phyloP scores from a whole-genome alignment of 2,888 invertebrate species.

The Spatulosminthurus flaviceps region DNA sequence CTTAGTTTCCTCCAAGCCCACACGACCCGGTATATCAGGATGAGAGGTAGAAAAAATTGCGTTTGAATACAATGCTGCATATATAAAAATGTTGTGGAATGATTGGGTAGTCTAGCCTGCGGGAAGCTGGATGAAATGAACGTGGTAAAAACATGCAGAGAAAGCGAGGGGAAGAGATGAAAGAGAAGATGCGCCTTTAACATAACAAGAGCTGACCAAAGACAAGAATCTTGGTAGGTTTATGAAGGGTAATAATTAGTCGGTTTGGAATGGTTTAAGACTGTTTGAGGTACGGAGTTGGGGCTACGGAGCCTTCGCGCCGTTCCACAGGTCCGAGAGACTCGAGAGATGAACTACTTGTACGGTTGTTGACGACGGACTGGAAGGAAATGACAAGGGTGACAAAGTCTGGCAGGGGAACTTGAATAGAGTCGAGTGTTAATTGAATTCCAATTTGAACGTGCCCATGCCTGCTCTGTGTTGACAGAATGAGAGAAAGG shows the following conservation, averaged over 20 bases:
- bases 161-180: neutral
- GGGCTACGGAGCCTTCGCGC: no score
- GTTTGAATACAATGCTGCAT: neutral
- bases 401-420: neutral
- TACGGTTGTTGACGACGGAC: neutral
- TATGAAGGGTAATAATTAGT: no score
- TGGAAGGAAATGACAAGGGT: neutral
- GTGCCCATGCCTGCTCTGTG: neutral
- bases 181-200: neutral
- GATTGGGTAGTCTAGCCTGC: neutral
- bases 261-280: no score
- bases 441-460: neutral
- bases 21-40: neutral
- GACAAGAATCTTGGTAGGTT: neutral
- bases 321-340: no score
- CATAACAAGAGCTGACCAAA: neutral
- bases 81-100: neutral
- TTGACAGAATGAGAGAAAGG: neutral
- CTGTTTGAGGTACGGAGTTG: no score
- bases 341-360: no score
- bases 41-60: neutral
- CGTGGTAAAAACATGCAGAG: no score
- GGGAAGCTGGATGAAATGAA: no score
- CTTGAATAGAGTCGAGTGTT: neutral
- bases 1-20: neutral